Evolutionary conservation across 1,140 invertebrate species (phyloP).

Genomic region (Bombus huntii): DNA sequence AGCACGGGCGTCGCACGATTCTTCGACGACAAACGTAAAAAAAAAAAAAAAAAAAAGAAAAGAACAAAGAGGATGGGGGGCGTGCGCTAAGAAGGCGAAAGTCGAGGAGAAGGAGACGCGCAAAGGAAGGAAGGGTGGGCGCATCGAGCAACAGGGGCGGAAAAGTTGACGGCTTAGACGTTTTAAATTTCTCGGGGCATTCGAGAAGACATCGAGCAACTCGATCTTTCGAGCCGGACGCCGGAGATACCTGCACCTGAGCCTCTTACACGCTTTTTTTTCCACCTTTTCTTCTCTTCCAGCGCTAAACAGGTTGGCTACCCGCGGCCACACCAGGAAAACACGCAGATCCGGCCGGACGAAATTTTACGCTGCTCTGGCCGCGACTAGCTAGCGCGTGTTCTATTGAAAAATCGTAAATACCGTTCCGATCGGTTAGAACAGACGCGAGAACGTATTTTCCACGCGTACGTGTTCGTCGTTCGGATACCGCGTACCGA

Average conservation of each 20-base stretch:
- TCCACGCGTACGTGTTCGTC: no score
- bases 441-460: no score
- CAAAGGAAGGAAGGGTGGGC: neutral
- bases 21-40: neutral
- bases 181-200: conserved; percentile 80
- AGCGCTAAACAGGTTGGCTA: conserved; percentile 58
- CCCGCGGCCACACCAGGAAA: neutral
- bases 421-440: neutral
- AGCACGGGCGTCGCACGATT: neutral
- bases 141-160: conserved; percentile 62
- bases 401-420: neutral
- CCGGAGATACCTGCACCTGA: conserved; percentile 78
- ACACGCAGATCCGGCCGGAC: neutral
- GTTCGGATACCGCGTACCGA: no score
- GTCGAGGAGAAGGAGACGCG: neutral
- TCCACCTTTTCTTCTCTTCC: neutral
- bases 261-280: conserved; percentile 76
- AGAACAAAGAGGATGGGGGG: no score
- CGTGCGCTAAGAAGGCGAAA: neutral
- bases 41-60: no score
- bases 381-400: no score
- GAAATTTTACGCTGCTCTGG: conserved; percentile 37
- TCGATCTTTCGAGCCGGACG: conserved; percentile 81
- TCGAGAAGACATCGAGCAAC: conserved; percentile 79
- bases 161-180: conserved; percentile 79